Evolutionary conservation across 2,113 vertebrate species (phyloP).

Genomic region (Chinchilla lanigera): DNA sequence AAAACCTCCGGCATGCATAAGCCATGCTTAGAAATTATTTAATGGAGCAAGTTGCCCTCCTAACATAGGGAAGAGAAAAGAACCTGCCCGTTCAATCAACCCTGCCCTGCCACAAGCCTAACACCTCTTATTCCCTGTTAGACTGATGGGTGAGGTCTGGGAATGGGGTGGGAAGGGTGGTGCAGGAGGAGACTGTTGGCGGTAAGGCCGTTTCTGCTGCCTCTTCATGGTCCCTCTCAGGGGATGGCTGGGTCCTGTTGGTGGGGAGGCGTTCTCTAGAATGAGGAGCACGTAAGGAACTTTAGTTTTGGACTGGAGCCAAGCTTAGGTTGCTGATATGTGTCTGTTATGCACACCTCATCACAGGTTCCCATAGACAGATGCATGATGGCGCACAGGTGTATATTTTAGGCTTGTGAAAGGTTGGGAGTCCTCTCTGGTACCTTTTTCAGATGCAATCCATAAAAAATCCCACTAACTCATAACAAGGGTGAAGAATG

Average conservation of each 20-base stretch:
- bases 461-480: not conserved
- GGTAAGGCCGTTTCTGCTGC: not conserved
- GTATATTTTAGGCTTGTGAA: not conserved
- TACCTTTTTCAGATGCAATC: not conserved
- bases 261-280: slow-evolving; percentile 6
- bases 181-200: not conserved
- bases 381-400: not conserved
- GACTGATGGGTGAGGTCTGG: not conserved
- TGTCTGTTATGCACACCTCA: not conserved
- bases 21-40: not conserved
- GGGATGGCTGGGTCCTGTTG: not conserved
- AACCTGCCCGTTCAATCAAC: not conserved
- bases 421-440: not conserved
- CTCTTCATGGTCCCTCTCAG: not conserved
- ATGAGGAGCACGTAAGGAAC: not conserved
- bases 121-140: not conserved
- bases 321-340: not conserved
- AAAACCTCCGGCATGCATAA: not conserved
- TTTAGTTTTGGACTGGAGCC: not conserved
- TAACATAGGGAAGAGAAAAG: not conserved
- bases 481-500: not conserved
- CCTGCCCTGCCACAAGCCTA: not conserved
- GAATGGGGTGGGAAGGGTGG: too few species aligned
- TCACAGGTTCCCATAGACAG: not conserved
- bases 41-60: not conserved